Evolutionary conservation across 2,797 vertebrate species (phyloP), one percentile per base, ranked within the genome.

Genomic region (Catamblyrhynchus diadema): DNA sequence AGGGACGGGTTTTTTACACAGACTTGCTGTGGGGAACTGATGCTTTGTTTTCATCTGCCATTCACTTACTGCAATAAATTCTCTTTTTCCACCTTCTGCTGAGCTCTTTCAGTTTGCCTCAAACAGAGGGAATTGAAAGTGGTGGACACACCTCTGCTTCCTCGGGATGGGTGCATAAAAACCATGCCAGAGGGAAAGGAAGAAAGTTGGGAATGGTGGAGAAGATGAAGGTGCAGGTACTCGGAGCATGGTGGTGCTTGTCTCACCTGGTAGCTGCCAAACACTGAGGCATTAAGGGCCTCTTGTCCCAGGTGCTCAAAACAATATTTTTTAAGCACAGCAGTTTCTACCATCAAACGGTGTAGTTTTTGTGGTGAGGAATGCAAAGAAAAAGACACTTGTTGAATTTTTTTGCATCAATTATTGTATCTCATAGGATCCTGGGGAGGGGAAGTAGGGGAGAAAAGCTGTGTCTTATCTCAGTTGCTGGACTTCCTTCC

Each of bases 111-210:
- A 12, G 8, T 65, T 81, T 50, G 28, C 15, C 44, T 56, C 51
- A 62, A 24, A 25, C 9, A 35, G 62, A 72, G n/a, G 25, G 32
- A 83, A 39, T 3, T 59, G 18, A 22, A 83, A 79, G 37, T 0
- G 2, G 21, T 41, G 54, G 27, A 28, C 18, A 9, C 0, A 0
- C 0, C 1, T 15, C 28, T 54, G 8, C 6, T 82, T 18, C 22
- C 12, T 24, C 44, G 33, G 22, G 37, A 22, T 25, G 45, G 33
- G 13, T 51, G 45, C 23, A 4, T 8, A 8, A 9, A 28, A 65
- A 30, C 14, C 8, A 2, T 20, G 6, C 4, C 54, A 65, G 50
- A 53, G 2, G 41, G 57, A 57, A 75, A 3, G 9, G 27, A 45
- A 42, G 33, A 4, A 35, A 57, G 9, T 9, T 37, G 66, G 48